A percentile compares a stretch with the other conserved stretches of the same genome.
These are phyloP conservation scores for Proisotoma minuta DNA, from an alignment of 2,888 invertebrate genomes.

Conservation along the genomic window DNA sequence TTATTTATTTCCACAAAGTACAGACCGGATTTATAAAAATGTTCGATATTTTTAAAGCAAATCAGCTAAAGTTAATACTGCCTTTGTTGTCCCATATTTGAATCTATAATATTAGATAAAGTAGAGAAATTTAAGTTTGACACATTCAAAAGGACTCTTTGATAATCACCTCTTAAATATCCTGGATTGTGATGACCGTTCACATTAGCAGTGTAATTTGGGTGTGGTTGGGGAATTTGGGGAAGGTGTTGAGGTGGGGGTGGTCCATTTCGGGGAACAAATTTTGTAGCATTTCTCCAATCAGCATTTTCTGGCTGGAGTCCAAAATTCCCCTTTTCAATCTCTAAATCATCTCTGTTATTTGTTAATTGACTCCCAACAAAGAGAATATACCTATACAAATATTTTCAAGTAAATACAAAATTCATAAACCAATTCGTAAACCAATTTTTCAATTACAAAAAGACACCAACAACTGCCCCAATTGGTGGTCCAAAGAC, in stretches of 20 bases:
- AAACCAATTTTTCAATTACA: no score
- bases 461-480: constrained; percentile 27
- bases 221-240: not conserved
- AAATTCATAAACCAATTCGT: constrained; percentile 20
- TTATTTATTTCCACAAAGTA: no score
- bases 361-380: constrained; percentile 20
- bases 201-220: not conserved
- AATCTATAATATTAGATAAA: no score
- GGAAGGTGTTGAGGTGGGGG: not conserved
- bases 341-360: constrained; percentile 8
- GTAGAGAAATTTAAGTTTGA: no score
- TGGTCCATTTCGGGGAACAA: constrained; percentile 21
- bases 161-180: constrained; percentile 8
- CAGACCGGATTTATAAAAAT: no score
- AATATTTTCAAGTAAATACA: not conserved
- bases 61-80: no score
- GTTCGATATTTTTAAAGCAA: no score
- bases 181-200: constrained; percentile 19
- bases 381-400: not conserved
- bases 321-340: not conserved
- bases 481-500: constrained; percentile 41
- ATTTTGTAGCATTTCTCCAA: constrained; percentile 23
- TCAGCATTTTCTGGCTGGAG: constrained; percentile 19
- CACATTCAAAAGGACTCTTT: no score
- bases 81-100: no score